Evolutionary conservation across 2,113 vertebrate genomes (phyloP).

Genomic region (Tricholaema leucomelas): DNA sequence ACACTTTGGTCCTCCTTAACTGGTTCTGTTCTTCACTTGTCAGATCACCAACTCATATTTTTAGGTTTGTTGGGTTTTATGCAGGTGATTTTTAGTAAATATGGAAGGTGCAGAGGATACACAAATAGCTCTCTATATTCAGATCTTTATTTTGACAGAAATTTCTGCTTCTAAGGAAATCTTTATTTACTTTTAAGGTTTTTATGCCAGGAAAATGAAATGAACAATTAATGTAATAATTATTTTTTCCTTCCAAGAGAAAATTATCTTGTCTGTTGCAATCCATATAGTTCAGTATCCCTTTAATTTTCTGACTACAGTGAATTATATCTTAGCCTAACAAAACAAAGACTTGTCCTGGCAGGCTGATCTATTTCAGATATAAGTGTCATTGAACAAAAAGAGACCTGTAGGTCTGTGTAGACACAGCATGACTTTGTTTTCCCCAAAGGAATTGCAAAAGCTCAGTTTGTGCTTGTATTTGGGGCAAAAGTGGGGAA

Average conservation of each 20-base stretch:
- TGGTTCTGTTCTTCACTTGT: background rate
- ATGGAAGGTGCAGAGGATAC: background rate
- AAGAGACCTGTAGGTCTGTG: background rate
- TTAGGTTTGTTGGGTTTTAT: background rate
- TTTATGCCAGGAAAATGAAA: background rate
- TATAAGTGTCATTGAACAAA: background rate
- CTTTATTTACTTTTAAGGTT: background rate
- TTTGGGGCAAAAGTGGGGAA: slow-evolving; percentile 44
- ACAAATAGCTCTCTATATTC: background rate
- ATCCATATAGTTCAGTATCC: background rate
- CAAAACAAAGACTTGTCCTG: background rate
- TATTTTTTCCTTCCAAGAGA: background rate
- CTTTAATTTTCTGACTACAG: background rate
- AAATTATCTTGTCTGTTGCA: background rate
- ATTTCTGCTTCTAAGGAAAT: background rate
- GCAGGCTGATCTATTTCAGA: background rate
- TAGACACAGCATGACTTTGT: slow-evolving; percentile 22
- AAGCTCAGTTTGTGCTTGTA: slow-evolving; percentile 41
- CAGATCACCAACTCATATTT: background rate
- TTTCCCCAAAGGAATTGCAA: slow-evolving; percentile 44
- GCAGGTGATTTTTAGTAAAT: background rate
- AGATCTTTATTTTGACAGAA: background rate
- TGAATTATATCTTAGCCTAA: background rate
- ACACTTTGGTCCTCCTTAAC: background rate
- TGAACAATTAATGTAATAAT: background rate